These are phyloP conservation scores for Dasyurus viverrinus DNA, from an alignment of 2,113 vertebrate species.

Conservation along the genomic window DNA sequence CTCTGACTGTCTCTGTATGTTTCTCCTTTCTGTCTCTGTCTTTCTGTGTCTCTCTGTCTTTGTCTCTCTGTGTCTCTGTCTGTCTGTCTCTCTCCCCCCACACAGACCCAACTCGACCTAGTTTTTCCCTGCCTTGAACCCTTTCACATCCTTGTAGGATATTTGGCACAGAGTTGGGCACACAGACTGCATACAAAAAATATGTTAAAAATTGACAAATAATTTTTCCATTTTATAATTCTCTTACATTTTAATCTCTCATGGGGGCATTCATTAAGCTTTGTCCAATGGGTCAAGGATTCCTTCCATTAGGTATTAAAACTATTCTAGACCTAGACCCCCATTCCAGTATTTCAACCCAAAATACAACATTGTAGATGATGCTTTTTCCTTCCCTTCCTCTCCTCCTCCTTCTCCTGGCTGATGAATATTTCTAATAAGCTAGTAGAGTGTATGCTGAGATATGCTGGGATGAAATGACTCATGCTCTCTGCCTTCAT, in stretches of 20 bases:
- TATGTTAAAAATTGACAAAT: neutral
- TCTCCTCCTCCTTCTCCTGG: neutral
- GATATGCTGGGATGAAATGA: slow-evolving; percentile 34
- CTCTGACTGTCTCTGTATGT: no score
- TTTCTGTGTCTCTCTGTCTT: no score
- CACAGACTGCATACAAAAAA: neutral
- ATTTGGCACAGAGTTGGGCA: neutral
- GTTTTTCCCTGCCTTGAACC: neutral
- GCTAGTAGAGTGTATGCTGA: slow-evolving; percentile 5
- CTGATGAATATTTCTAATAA: slow-evolving; percentile 51
- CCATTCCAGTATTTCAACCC: neutral
- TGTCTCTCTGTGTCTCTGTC: neutral
- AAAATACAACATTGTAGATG: slow-evolving; percentile 8
- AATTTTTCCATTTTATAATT: neutral
- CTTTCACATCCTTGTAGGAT: neutral
- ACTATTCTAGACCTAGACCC: neutral
- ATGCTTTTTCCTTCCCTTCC: slow-evolving; percentile 20
- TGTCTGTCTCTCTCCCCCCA: neutral
- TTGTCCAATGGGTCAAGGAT: neutral
- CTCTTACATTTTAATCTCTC: neutral
- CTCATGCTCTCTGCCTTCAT: slow-evolving; percentile 73
- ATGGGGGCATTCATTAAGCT: neutral
- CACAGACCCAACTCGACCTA: neutral
- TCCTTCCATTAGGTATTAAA: neutral
- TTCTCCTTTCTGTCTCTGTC: neutral